Conservation (phyloP, 2,888 invertebrate species). For the Pterobdella sp. region DNA sequence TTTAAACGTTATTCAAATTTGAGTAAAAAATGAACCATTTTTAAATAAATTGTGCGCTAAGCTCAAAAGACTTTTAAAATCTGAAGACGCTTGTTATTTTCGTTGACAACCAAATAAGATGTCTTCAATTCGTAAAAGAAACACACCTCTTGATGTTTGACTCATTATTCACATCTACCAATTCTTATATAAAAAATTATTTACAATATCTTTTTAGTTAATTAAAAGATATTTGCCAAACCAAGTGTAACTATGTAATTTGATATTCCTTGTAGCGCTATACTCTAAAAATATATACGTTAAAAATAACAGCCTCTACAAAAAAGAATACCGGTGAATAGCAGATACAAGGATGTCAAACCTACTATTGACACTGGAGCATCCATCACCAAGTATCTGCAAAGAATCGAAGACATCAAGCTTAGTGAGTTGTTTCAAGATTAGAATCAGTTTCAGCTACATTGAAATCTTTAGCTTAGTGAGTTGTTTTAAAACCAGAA, state of each 20-base stretch:
- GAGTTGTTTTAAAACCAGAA: neutral
- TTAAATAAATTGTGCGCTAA: too few relatives aligned
- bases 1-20: too few relatives aligned
- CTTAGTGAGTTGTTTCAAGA: constrained; percentile 44
- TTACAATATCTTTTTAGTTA: too few relatives aligned
- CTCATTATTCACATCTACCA: neutral
- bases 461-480: neutral
- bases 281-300: too few relatives aligned
- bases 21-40: too few relatives aligned
- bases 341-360: constrained; percentile 49
- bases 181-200: too few relatives aligned
- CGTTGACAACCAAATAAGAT: neutral
- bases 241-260: too few relatives aligned
- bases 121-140: constrained; percentile 3
- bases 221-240: too few relatives aligned
- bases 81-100: neutral
- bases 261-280: too few relatives aligned
- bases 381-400: constrained; percentile 48
- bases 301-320: constrained; percentile 48
- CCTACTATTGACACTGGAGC: constrained; percentile 50
- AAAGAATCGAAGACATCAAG: constrained; percentile 48
- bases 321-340: constrained; percentile 48
- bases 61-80: neutral
- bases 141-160: neutral
- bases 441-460: constrained; percentile 2